phyloP scores from a whole-genome alignment of 2,797 vertebrate species.

The Simalia tracyae region DNA sequence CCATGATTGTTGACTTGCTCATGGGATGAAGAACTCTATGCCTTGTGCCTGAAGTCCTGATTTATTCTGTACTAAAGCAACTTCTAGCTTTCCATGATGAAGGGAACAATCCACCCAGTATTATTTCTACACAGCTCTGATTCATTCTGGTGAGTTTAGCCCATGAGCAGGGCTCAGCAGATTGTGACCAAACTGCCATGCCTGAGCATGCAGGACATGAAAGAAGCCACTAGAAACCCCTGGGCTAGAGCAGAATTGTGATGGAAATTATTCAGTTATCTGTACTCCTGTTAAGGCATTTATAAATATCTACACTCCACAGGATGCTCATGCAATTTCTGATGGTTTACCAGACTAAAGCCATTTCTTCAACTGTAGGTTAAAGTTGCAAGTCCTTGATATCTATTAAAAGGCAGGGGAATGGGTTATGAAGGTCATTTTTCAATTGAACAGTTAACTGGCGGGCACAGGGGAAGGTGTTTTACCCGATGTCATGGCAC shows the following conservation, averaged over 20 bases:
- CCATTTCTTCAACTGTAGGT: constrained; percentile 63
- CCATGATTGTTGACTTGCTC: not conserved
- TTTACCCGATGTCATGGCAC: constrained; percentile 71
- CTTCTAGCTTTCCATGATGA: constrained; percentile 57
- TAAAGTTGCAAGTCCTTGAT: constrained; percentile 66
- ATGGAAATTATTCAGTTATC: constrained; percentile 70
- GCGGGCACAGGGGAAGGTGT: constrained; percentile 68
- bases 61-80: constrained; percentile 52
- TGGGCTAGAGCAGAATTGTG: constrained; percentile 65
- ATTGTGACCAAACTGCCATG: constrained; percentile 43
- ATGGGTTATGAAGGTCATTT: constrained; percentile 81
- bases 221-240: constrained; percentile 60
- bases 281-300: constrained; percentile 61
- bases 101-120: not conserved
- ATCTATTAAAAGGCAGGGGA: constrained; percentile 67
- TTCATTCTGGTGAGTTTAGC: not conserved
- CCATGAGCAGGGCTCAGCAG: not conserved
- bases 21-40: not conserved
- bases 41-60: constrained; percentile 9
- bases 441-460: constrained; percentile 78
- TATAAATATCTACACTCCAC: constrained; percentile 68
- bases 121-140: not conserved
- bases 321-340: constrained; percentile 66
- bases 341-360: constrained; percentile 68
- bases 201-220: constrained; percentile 55